Base-by-base conservation (phyloP, 1,140 invertebrate species). In the Drosophila pseudoananassae region DNA sequence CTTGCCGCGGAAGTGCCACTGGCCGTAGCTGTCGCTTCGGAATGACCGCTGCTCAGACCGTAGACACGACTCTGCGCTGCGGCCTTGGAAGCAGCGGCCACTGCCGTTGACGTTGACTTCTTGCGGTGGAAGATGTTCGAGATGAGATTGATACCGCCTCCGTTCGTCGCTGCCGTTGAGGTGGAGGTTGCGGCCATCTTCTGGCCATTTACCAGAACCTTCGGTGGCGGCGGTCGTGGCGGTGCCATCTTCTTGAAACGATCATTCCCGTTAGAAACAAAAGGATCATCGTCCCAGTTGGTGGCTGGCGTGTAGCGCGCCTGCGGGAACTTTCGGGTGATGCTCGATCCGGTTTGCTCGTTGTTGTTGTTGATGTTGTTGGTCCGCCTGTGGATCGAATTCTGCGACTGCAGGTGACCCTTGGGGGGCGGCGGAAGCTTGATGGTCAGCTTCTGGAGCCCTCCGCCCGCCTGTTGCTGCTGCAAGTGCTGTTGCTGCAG, bases 41-140 rank as follows among this genome's bases (percentile, higher is more conserved):
- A 68, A 68, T 92, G 92, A 31, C 92, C 73, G 68, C 93, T 93
- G 92, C 88, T 92, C 63, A 78, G 83, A 54, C 91, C 89, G 61
- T 93, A 93, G 63, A 90, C 88, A 56, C 69, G 85, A 85, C 78
- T 92, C 92, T 80, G 73, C 79, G 82, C 92, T 92, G 61, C 92
- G 78, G 59, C 92, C 91, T 73, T 93, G 50, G 47, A 64, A 72
- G 79, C 80, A 69, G 76, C 78, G 15, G 54, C 51, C 20, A 69
- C 43, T 72, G 87, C 63, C 70, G 70, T 76, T 25, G 68, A 23
- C 33, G 72, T 54, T 23, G 66, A 55, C 71, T 91, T 91, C 14
- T 91, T 92, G 25, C 76, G 75, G 49, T 89, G 70, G 46, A 92
- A 92, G 45, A 92, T 87, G 66, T 90, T 91, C 27, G 92, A 90